phyloP scores from a whole-genome alignment of 2,888 invertebrate genomes.

The Thalpophila matura region DNA sequence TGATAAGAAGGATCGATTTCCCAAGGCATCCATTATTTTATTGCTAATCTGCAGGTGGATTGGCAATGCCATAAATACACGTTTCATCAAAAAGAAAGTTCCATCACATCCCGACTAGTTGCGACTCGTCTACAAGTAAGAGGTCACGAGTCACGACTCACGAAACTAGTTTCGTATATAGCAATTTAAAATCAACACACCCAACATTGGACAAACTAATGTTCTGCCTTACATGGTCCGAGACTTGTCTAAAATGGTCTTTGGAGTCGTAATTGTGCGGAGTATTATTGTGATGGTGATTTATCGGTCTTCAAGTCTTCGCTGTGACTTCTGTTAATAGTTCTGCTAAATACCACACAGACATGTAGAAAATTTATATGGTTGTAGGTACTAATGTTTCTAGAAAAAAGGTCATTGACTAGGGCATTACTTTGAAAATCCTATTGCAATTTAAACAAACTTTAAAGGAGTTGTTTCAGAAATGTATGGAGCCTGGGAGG shows the following conservation, averaged over 20 bases:
- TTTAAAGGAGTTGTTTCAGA: too few species aligned
- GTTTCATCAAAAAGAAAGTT: constrained; percentile 73
- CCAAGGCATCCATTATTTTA: constrained; percentile 12
- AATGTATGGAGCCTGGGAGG: too few species aligned
- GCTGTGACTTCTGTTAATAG: constrained; percentile 34
- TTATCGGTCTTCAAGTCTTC: constrained; percentile 40
- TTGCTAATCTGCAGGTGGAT: constrained; percentile 39
- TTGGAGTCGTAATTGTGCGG: constrained; percentile 54
- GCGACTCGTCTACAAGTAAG: constrained; percentile 71
- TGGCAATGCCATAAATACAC: constrained; percentile 40
- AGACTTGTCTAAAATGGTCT: constrained; percentile 60
- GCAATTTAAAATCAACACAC: constrained; percentile 69
- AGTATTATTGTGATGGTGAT: constrained; percentile 43
- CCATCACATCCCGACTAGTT: constrained; percentile 66
- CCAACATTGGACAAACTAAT: constrained; percentile 68
- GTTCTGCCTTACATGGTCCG: constrained; percentile 51
- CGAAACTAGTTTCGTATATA: constrained; percentile 73
- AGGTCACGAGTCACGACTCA: constrained; percentile 71
- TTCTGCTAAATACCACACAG: constrained; percentile 30
- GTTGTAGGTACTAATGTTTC: constrained; percentile 18
- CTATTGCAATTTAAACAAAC: constrained; percentile 3
- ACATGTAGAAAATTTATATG: constrained; percentile 16
- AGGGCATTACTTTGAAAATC: constrained; percentile 4
- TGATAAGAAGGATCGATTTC: not conserved
- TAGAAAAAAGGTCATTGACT: not conserved